Base-by-base conservation (phyloP, 2,888 invertebrate genomes). In the Himalopsyche tibetana region DNA sequence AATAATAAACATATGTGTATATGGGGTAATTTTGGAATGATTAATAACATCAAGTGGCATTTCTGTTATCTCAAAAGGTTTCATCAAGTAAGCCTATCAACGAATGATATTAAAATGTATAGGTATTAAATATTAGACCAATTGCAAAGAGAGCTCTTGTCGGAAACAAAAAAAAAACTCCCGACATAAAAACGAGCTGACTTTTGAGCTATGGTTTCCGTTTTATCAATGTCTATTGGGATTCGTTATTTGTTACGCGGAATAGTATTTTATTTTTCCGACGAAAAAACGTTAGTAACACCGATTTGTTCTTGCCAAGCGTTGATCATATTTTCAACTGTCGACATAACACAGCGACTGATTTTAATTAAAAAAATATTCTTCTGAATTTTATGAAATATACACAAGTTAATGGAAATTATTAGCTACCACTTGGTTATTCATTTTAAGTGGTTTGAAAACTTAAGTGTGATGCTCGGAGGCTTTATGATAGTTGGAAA, bases 261-360 rank as follows among this genome's bases (percentile, higher is more conserved):
- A 74, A 74, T 74, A 38, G 38, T 74, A 74, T 74, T 74, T 74
- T 74, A 74, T 74, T 74, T 45, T 74, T 74, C 74, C 74, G 38
- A 74, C 74, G 36, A 74, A 74, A 74, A 74, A 74, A 74, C 74
- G 74, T 74, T 36, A 74, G 74, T 74, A 74, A 38, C 74, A 74
- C 74, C 74, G 74, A 74, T 74, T 74, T 74, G 74, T 74, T 74
- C 74, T 74, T 74, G 74, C 74, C 74, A 74, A 74, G 74, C 74
- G 74, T 36, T 74, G 38, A 74, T 74, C 74, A 74, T 74, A 74
- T 36, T 74, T 74, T 74, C 15, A 15, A 74, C 74, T 74, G 74
- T 74, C 74, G 15, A 74, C 74, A 74, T 3, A 51, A 45, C 45
- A 45, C 8, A 69, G 74, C 38, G 74, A 38, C 74, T 74, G 74